Base-by-base conservation (phyloP, 2,797 vertebrate genomes). In the Sciaenops ocellatus region DNA sequence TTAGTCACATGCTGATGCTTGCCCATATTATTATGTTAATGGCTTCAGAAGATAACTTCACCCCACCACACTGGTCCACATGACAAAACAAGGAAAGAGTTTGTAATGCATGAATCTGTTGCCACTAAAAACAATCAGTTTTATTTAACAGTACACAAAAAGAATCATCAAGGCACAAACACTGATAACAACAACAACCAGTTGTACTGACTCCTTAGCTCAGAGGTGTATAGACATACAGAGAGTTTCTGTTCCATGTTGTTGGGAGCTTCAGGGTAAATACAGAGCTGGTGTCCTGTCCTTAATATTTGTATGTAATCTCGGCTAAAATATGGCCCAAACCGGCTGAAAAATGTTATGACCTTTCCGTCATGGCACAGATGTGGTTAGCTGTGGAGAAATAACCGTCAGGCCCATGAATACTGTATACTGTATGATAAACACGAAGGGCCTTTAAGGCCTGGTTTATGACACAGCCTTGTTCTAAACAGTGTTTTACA, bases 1-100 rank as follows among this genome's bases (percentile, higher is more conserved):
- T 73, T 72, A 69, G 74, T 77, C 66, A 73, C 69, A 72, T 68
- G 57, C 44, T 61, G 74, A 76, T 82, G 60, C 48, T 59, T 30
- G 41, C 28, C 56, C 3, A 20, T 7, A 26, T 82, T 82, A 66
- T 78, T 26, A 85, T 68, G 70, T n/a, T 69, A 84, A 86, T 73
- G 60, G 20, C 50, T 65, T 65, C 42, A 64, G 48, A 73, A 63
- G 57, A 65, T 77, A 51, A 65, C 51, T 63, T 75, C 47, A 51
- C 34, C 70, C 34, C 41, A 3, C 34, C 34, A 38, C 34, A 66
- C 69, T 26, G 66, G 28, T 1, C 41, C 18, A 59, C 42, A 60
- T n/a, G 67, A 46, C 4, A 51, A 42, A 44, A 61, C 28, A 59
- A 62, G 18, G 10, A 8, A 44, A 30, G 71, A 13, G 5, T 10